A percentile compares a stretch with the other conserved stretches of the same genome.
phyloP scores from a whole-genome alignment of 2,113 vertebrate species.

The Entomyzon cyanotis region DNA sequence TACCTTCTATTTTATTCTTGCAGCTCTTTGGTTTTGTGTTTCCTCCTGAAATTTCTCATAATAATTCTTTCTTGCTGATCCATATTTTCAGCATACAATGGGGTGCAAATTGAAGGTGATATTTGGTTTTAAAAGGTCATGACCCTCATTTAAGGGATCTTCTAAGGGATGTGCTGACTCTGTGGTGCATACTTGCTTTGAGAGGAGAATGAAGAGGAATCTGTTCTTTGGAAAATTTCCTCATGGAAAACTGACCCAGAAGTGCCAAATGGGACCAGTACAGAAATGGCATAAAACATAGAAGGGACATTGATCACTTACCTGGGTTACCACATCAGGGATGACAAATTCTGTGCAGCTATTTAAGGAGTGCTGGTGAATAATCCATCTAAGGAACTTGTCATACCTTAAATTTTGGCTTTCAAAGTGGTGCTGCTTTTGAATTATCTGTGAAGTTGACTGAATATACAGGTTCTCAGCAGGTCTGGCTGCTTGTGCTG shows the following conservation, averaged over 20 bases:
- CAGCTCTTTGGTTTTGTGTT: not conserved
- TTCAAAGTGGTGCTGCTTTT: not conserved
- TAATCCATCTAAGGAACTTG: not conserved
- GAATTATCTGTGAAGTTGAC: not conserved
- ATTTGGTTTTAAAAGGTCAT: not conserved
- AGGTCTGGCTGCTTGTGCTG: not conserved
- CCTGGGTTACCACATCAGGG: not conserved
- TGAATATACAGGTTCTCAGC: not conserved
- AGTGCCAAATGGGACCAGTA: not conserved
- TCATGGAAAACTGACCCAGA: not conserved
- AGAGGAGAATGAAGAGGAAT: not conserved
- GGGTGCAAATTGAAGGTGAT: not conserved
- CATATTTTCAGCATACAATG: not conserved
- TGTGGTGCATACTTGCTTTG: rapidly evolving
- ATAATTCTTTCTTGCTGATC: not conserved
- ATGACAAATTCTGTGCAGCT: not conserved
- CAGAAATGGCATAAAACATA: not conserved
- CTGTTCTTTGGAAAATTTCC: not conserved
- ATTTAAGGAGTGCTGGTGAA: not conserved
- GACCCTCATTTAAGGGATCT: not conserved
- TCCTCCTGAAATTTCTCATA: not conserved
- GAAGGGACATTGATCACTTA: not conserved
- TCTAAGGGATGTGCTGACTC: too few relatives aligned
- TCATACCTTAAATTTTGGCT: not conserved
- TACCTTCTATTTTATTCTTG: not conserved